Conservation (phyloP, 2,113 vertebrate species). For the Embiotoca jacksoni region DNA sequence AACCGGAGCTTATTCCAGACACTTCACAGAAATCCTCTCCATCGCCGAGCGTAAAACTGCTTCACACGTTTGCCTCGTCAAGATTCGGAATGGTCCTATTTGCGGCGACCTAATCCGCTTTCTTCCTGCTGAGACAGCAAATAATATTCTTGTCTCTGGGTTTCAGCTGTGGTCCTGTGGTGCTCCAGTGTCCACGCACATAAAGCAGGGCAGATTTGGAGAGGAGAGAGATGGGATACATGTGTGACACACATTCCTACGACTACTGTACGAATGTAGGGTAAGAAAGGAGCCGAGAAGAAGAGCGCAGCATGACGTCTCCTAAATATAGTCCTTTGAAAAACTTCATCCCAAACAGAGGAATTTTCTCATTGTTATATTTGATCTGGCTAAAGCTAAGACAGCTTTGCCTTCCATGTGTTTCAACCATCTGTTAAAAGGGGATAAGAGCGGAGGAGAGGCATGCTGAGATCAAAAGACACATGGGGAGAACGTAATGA, state of each 20-base stretch:
- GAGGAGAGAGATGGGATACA: conserved; percentile 38
- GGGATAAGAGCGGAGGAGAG: conserved; percentile 71
- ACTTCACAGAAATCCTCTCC: conserved; percentile 65
- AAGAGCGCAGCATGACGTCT: conserved; percentile 66
- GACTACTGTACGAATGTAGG: conserved; percentile 29
- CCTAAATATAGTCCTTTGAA: conserved; percentile 67
- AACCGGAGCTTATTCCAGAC: conserved; percentile 48
- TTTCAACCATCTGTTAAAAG: conserved; percentile 64
- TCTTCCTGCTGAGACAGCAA: conserved; percentile 76
- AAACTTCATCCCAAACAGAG: conserved; percentile 67
- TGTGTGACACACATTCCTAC: conserved; percentile 38
- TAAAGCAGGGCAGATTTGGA: conserved; percentile 55
- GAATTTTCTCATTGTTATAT: conserved; percentile 69
- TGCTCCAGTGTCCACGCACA: conserved; percentile 55
- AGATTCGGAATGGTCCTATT: conserved; percentile 70
- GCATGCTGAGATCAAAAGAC: conserved; percentile 81
- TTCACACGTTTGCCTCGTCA: conserved; percentile 62
- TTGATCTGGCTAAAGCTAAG: conserved; percentile 73
- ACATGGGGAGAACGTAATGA: conserved; percentile 67
- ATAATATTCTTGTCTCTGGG: conserved; percentile 76
- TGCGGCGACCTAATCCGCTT: conserved; percentile 79
- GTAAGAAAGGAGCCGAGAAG: conserved; percentile 35
- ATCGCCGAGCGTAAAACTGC: conserved; percentile 45
- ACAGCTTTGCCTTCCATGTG: conserved; percentile 60
- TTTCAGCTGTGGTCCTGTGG: conserved; percentile 72